Percentiles rank a stretch among this genome's conserved stretches.
Conservation (phyloP, 2,888 invertebrate genomes). For the Marronus borbonicus region DNA sequence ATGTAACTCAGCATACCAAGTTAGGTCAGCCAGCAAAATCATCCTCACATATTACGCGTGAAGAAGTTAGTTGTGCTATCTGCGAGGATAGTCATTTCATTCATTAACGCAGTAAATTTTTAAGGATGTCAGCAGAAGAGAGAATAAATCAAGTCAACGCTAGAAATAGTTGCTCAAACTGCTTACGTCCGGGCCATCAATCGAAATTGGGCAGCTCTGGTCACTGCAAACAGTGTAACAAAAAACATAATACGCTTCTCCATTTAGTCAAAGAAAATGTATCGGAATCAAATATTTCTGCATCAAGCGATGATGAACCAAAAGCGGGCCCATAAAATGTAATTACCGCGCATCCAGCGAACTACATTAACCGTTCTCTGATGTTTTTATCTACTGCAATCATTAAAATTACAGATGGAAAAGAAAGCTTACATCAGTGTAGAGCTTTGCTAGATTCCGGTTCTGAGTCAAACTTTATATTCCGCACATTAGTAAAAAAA, state of each 20-base stretch:
- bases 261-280: not conserved
- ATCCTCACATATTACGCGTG: not conserved
- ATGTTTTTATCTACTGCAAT: not conserved
- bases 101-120: not conserved
- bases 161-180: conserved; percentile 6
- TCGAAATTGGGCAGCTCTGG: not conserved
- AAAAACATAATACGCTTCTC: not conserved
- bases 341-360: not conserved
- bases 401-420: not conserved
- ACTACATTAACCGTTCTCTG: not conserved
- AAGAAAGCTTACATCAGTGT: not conserved
- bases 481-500: not conserved
- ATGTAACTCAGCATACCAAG: not conserved
- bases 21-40: not conserved
- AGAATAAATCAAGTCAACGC: not conserved
- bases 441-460: conserved; percentile 15
- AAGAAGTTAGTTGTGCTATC: not conserved
- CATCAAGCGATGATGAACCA: not conserved
- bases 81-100: not conserved
- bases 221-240: not conserved
- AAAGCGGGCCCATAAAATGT: not conserved
- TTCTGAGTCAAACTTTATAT: conserved; percentile 14
- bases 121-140: not conserved
- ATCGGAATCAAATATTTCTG: not conserved
- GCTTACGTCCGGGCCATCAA: not conserved